phyloP scores from a whole-genome alignment of 2,113 vertebrate genomes.

The Panthera leo region DNA sequence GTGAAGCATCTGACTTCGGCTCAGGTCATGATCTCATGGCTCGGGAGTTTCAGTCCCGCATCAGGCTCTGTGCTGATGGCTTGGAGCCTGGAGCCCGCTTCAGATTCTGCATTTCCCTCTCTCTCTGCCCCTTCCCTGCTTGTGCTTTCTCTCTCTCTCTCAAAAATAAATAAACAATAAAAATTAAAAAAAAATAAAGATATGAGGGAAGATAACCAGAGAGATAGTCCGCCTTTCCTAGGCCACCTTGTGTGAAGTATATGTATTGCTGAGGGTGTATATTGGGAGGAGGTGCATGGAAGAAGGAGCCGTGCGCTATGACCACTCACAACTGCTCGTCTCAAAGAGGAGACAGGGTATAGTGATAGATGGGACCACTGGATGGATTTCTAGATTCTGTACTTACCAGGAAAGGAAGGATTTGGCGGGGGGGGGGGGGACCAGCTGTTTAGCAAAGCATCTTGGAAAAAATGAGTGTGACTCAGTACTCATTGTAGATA shows the following conservation, averaged over 20 bases:
- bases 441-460: background rate
- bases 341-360: background rate
- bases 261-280: background rate
- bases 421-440: background rate
- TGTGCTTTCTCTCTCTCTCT: no score
- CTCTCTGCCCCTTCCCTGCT: no score
- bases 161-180: no score
- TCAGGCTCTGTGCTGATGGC: no score
- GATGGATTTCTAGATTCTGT: background rate
- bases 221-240: background rate
- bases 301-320: background rate
- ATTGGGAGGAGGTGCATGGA: background rate
- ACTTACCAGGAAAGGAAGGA: conserved; percentile 9
- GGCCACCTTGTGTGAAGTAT: background rate
- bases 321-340: background rate
- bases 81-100: no score
- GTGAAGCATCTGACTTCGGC: no score
- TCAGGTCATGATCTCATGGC: no score
- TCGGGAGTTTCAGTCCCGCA: no score
- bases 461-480: background rate
- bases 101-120: no score
- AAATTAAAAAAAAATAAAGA: background rate
- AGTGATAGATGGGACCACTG: background rate
- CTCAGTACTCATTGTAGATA: background rate
- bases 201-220: background rate